Evolutionary conservation across 2,113 vertebrate species (phyloP).

Genomic region (Euleptes europaea): DNA sequence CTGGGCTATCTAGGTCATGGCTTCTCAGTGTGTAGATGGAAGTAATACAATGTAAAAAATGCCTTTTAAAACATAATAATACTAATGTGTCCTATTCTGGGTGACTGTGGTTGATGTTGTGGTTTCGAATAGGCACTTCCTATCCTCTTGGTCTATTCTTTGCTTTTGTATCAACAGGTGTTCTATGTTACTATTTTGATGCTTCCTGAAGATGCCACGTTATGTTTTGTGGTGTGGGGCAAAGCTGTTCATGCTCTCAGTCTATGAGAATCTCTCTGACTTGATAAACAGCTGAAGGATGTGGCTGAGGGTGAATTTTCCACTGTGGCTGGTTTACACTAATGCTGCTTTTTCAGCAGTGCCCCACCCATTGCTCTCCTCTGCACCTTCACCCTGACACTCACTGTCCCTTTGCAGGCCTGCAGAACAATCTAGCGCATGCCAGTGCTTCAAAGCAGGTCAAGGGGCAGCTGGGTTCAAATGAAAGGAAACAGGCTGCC

Average conservation of each 20-base stretch:
- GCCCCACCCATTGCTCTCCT: background rate
- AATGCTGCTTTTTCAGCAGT: background rate
- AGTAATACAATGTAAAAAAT: background rate
- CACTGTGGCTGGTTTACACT: slow-evolving; percentile 57
- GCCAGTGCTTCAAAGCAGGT: background rate
- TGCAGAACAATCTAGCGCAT: background rate
- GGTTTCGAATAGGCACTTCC: slow-evolving; percentile 12
- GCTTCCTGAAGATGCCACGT: slow-evolving; percentile 53
- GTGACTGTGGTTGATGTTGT: background rate
- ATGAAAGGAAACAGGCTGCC: background rate
- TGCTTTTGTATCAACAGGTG: slow-evolving; percentile 35
- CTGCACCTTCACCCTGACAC: background rate
- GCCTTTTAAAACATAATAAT: background rate
- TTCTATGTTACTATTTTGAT: slow-evolving; percentile 70
- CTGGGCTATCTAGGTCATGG: no score
- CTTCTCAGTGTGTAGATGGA: no score
- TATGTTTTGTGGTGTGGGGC: slow-evolving; percentile 28
- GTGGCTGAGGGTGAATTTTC: slow-evolving; percentile 71
- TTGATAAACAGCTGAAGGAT: slow-evolving; percentile 77
- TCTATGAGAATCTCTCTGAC: slow-evolving; percentile 48
- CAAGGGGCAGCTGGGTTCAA: background rate
- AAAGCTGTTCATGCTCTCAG: slow-evolving; percentile 61
- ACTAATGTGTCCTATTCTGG: background rate
- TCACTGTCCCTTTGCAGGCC: background rate
- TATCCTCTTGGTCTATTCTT: background rate